Conservation (phyloP, 23 tunicate species). For the Trididemnum clinides region DNA sequence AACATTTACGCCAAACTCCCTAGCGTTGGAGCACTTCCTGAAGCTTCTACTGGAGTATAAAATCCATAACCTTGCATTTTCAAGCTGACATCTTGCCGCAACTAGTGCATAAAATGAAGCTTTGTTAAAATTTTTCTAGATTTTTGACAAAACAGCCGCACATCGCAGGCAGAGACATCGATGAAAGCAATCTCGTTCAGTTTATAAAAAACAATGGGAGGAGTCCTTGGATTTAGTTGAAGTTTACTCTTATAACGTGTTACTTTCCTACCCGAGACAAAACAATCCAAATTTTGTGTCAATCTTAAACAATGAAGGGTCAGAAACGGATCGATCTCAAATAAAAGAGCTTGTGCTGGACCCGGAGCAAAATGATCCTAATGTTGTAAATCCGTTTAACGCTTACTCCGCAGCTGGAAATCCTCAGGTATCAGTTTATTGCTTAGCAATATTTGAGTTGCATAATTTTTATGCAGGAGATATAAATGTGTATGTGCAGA, state of each 20-base stretch:
- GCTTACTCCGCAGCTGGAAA: conserved; percentile 74
- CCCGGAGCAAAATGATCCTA: conserved; percentile 55
- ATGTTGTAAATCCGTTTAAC: conserved; percentile 87
- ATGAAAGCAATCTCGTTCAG: conserved; percentile 56
- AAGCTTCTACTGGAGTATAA: no score
- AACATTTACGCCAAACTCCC: no score
- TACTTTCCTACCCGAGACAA: conserved; percentile 79
- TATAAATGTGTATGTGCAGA: no score
- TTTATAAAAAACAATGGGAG: conserved; percentile 50
- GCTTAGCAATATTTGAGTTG: no score
- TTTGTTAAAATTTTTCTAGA: conserved; percentile 21
- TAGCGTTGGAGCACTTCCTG: no score
- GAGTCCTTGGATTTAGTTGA: conserved; percentile 47
- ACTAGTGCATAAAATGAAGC: no score
- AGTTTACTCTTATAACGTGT: conserved; percentile 64
- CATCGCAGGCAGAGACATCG: conserved; percentile 71
- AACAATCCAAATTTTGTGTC: conserved; percentile 65
- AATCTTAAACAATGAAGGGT: conserved; percentile 28
- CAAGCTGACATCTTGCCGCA: no score
- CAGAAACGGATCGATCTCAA: conserved; percentile 42
- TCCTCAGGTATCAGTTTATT: conserved; percentile 68
- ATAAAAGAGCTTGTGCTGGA: conserved; percentile 66
- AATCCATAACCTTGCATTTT: no score
- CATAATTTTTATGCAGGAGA: no score
- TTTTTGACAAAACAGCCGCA: conserved; percentile 51